These are phyloP conservation scores for Lasioglossum morio DNA, from an alignment of 2,888 invertebrate genomes.

Conservation along the genomic window DNA sequence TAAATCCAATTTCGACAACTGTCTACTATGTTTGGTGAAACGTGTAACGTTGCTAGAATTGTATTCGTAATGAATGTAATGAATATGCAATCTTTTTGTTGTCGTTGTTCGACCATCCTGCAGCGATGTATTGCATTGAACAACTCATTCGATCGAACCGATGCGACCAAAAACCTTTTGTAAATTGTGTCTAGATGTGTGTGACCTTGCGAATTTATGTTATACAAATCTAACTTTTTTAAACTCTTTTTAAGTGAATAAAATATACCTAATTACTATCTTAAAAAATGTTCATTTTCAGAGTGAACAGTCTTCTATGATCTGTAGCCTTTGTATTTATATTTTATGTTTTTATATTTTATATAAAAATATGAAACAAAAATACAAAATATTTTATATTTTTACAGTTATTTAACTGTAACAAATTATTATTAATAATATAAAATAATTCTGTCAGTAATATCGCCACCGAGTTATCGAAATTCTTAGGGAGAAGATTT, in stretches of 20 bases:
- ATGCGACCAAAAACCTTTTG: no score
- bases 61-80: background rate
- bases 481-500: background rate
- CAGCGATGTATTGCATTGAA: background rate
- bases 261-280: no score
- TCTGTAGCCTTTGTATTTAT: no score
- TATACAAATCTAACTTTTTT: background rate
- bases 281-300: background rate
- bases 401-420: no score
- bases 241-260: no score
- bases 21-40: background rate
- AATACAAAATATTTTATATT: no score
- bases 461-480: background rate
- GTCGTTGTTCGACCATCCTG: background rate
- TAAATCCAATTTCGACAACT: background rate
- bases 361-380: no score
- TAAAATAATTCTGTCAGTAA: background rate
- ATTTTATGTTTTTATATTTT: no score
- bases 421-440: no score
- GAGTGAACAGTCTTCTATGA: background rate
- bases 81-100: background rate
- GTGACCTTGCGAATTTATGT: background rate
- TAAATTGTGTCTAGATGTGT: background rate
- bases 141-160: background rate
- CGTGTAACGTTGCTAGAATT: background rate